Evolutionary conservation across 2,797 vertebrate genomes (phyloP), one percentile per base, ranked within the genome.

Genomic region (Centropyge bicolor): DNA sequence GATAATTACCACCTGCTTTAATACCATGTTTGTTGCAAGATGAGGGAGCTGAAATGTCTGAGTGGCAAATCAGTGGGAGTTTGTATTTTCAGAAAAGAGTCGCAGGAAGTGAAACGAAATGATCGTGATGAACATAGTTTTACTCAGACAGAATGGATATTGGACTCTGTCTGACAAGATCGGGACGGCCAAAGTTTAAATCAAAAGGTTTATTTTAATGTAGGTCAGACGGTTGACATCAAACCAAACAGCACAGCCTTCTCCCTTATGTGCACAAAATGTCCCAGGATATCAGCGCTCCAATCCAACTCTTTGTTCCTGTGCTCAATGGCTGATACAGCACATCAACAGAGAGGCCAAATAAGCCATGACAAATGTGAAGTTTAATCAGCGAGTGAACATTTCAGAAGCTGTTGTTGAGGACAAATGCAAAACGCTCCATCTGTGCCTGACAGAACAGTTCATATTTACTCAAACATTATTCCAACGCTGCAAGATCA

Each of bases 221-320:
- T 36, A 36, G 24, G 45, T n/a, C 51, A 57, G 57, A 61, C 4
- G 31, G 45, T 41, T 16, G 11, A 48, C n/a, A 20, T 52, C 46
- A 67, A 54, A 57, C 57, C 1, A n/a, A n/a, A 55, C 70, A 67
- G 40, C 45, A 55, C 31, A 64, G 19, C 17, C 14, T 38, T 62
- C n/a, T 68, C 66, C 56, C 20, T 69, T 8, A 9, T 45, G 67
- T 43, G 73, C 49, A 45, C 22, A 75, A 3, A 2, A 70, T 67
- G 62, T 76, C 59, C 77, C 63, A 52, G 63, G 76, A 72, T 35
- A 51, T 54, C 54, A 31, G 46, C 7, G 13, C 64, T 66, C 13
- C 61, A 41, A 40, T 51, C 61, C 68, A 74, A 38, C 7, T 41
- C 77, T 86, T 70, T 81, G 80, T 74, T 74, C 71, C 73, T 69